These are phyloP conservation scores for Synanthedon tipuliformis DNA, from an alignment of 2,888 invertebrate species.

Conservation along the genomic window DNA sequence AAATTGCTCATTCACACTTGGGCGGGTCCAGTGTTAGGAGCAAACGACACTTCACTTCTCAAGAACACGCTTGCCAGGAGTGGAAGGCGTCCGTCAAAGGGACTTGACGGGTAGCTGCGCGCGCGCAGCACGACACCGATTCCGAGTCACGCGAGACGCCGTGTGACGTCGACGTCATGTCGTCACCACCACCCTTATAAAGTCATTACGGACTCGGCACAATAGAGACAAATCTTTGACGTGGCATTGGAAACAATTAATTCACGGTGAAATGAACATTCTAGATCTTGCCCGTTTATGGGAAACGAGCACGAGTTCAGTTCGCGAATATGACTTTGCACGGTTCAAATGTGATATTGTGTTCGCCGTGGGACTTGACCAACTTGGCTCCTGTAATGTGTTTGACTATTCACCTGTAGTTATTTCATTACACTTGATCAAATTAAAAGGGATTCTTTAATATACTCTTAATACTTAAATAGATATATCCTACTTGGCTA, in stretches of 20 bases:
- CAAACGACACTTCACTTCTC: slow-evolving; percentile 35
- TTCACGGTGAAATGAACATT: slow-evolving; percentile 53
- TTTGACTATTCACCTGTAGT: background rate
- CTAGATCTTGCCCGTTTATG: slow-evolving; percentile 54
- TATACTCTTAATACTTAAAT: too few species aligned
- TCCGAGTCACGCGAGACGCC: slow-evolving; percentile 34
- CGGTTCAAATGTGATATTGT: slow-evolving; percentile 24
- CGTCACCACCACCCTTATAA: slow-evolving; percentile 15
- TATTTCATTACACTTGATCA: background rate
- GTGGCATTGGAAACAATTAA: slow-evolving; percentile 15
- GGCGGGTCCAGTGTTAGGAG: slow-evolving; percentile 21
- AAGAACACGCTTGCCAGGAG: slow-evolving; percentile 33
- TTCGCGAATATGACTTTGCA: slow-evolving; percentile 34
- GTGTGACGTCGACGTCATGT: slow-evolving; percentile 19
- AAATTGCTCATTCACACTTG: slow-evolving; percentile 63
- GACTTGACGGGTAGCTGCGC: slow-evolving; percentile 34
- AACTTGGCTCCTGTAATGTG: slow-evolving; percentile 3
- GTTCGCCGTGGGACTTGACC: slow-evolving; percentile 8
- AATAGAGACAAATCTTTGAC: slow-evolving; percentile 16
- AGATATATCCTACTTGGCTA: too few species aligned
- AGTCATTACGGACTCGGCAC: slow-evolving; percentile 17
- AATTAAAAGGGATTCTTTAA: background rate
- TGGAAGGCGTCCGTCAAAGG: slow-evolving; percentile 45
- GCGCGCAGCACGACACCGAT: slow-evolving; percentile 40
- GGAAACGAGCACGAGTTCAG: slow-evolving; percentile 41